phyloP scores from a whole-genome alignment of 2,797 vertebrate genomes.

The Sebastolobus altivelis region DNA sequence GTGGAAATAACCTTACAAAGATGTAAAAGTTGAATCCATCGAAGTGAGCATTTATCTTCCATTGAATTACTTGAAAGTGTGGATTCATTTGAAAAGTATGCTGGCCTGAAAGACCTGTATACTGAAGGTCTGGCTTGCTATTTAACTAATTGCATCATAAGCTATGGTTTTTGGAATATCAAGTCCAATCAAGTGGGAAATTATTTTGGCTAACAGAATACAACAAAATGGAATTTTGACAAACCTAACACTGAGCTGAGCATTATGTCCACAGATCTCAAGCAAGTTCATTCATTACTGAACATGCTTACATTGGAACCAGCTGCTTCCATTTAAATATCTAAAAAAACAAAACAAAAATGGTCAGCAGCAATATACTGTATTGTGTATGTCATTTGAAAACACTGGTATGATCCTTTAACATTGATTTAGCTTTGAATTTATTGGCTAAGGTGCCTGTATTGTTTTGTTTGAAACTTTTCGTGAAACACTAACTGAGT shows the following conservation, averaged over 20 bases:
- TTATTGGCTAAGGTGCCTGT: background rate
- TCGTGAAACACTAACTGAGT: background rate
- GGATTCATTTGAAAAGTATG: background rate
- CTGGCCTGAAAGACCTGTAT: background rate
- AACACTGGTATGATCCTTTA: background rate
- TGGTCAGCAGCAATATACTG: background rate
- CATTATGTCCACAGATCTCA: background rate
- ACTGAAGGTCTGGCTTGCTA: background rate
- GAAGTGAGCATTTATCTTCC: background rate
- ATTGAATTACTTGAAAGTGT: background rate
- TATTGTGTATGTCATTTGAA: background rate
- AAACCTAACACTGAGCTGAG: background rate
- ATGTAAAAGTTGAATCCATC: background rate
- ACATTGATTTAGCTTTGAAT: background rate
- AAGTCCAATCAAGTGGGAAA: background rate
- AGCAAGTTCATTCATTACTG: background rate
- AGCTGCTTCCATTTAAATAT: background rate
- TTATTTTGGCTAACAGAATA: background rate
- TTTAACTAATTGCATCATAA: background rate
- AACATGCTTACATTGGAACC: background rate
- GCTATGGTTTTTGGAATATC: background rate
- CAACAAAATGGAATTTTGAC: background rate
- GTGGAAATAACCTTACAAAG: background rate
- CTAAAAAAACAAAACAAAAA: background rate
- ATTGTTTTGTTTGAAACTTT: background rate